Conservation (phyloP, 2,113 vertebrate genomes). For the Acinonyx jubatus region DNA sequence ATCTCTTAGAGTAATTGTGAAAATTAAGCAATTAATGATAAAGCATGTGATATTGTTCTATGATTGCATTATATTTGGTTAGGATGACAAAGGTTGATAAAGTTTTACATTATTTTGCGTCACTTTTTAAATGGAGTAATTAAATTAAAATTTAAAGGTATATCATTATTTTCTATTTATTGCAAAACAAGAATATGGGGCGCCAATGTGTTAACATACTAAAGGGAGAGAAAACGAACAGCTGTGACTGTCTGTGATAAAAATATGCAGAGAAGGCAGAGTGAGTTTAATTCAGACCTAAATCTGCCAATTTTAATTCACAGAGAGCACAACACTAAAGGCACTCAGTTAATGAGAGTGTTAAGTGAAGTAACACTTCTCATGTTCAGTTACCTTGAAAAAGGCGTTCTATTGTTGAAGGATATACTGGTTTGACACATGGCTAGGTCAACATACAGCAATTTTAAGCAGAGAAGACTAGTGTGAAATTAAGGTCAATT, state of each 20-base stretch:
- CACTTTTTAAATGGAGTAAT: neutral
- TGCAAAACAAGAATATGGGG: neutral
- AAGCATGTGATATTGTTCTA: neutral
- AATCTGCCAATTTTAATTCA: conserved; percentile 25
- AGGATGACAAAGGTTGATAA: neutral
- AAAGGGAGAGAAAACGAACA: neutral
- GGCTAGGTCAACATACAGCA: neutral
- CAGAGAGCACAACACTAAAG: neutral
- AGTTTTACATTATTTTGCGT: neutral
- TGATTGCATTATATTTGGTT: neutral
- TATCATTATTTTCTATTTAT: neutral
- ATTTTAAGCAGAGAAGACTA: neutral
- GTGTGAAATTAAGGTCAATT: neutral
- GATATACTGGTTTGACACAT: neutral
- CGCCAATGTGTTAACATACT: neutral
- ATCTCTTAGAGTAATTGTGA: neutral
- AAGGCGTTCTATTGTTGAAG: neutral
- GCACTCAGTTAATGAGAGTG: neutral
- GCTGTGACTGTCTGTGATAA: neutral
- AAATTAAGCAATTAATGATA: neutral
- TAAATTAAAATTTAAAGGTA: neutral
- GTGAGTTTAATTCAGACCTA: neutral
- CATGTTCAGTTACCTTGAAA: neutral
- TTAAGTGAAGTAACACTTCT: neutral
- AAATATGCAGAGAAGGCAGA: neutral